Percentiles rank a stretch among this genome's conserved stretches.
Conservation (phyloP, 2,888 invertebrate genomes). For the Folsomia manolachei region DNA sequence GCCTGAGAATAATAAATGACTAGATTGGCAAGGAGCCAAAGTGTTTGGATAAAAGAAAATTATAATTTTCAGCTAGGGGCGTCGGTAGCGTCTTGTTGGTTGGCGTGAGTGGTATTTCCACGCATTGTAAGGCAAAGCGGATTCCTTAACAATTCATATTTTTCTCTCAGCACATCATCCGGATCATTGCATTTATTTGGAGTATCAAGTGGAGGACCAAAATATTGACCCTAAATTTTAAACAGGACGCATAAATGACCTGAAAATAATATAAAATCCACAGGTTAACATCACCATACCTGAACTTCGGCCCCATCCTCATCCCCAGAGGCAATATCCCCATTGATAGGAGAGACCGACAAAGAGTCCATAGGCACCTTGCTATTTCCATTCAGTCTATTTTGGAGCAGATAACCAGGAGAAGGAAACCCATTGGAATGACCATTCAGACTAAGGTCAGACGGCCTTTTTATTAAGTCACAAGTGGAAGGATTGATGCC, state of each 20-base stretch:
- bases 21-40: no score
- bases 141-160: not conserved
- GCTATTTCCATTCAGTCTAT: not conserved
- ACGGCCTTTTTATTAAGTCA: not conserved
- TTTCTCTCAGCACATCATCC: not conserved
- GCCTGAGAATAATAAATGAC: no score
- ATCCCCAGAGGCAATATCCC: slow-evolving; percentile 57
- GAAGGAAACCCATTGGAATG: not conserved
- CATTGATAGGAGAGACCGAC: slow-evolving; percentile 53
- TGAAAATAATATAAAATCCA: no score
- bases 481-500: not conserved
- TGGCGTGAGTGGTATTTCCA: no score
- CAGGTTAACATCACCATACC: slow-evolving; percentile 23
- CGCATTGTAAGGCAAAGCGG: not conserved
- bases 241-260: slow-evolving; percentile 15
- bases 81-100: no score
- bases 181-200: no score
- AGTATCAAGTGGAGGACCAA: no score
- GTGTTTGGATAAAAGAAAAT: no score
- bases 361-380: not conserved
- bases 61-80: no score
- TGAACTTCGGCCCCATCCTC: slow-evolving; percentile 54
- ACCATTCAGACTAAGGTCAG: not conserved
- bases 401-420: not conserved
- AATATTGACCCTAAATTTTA: slow-evolving; percentile 37